Conservation (phyloP, 2,888 invertebrate genomes). For the Chelonus formosanus region DNA sequence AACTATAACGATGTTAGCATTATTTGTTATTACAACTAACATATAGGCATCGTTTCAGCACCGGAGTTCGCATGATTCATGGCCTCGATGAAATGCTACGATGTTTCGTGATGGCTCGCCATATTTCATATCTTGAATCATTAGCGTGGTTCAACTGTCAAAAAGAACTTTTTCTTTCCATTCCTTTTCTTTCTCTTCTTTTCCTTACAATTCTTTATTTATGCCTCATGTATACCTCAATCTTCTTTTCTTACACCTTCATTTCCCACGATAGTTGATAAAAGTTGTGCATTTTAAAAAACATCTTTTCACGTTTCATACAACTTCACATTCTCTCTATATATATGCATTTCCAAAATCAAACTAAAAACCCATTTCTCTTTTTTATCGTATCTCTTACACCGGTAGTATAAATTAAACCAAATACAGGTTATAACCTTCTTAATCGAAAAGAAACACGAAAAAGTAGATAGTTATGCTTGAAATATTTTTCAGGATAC, state of each 20-base stretch:
- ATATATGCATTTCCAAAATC: neutral
- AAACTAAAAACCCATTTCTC: neutral
- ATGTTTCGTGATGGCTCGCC: slow-evolving; percentile 47
- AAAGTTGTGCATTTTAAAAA: slow-evolving; percentile 16
- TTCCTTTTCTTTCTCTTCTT: neutral
- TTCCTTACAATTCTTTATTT: slow-evolving; percentile 5
- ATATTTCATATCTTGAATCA: slow-evolving; percentile 45
- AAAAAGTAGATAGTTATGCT: neutral
- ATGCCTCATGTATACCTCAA: slow-evolving; percentile 13
- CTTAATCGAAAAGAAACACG: too few species aligned
- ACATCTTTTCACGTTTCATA: slow-evolving; percentile 14
- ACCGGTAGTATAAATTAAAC: slow-evolving; percentile 7
- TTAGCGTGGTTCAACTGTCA: slow-evolving; percentile 33
- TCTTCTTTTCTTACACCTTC: slow-evolving; percentile 16
- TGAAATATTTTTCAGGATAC: slow-evolving; percentile 4
- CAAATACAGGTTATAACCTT: neutral
- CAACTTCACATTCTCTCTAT: neutral
- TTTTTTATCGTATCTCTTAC: neutral
- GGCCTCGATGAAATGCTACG: slow-evolving; percentile 36
- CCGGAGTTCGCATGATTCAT: slow-evolving; percentile 36
- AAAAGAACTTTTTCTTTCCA: slow-evolving; percentile 12
- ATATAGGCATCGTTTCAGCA: slow-evolving; percentile 35
- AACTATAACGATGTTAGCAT: slow-evolving; percentile 35
- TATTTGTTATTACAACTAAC: slow-evolving; percentile 38
- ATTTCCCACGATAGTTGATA: slow-evolving; percentile 23